phyloP scores from a whole-genome alignment of 35 echinoderm and acorn worm species.

The Diadema setosum region DNA sequence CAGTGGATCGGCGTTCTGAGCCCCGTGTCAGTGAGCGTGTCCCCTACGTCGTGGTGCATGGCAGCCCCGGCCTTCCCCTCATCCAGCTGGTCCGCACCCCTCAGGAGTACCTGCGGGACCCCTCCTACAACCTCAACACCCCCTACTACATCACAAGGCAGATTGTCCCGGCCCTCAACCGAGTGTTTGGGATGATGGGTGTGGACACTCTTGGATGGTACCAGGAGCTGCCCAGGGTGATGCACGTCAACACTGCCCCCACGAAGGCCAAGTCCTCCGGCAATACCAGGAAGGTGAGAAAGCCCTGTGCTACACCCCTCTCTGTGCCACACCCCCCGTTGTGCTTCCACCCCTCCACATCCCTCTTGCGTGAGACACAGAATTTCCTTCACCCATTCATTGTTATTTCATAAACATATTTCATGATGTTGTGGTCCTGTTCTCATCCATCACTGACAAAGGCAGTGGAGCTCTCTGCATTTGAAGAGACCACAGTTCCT shows the following conservation, averaged over 20 bases:
- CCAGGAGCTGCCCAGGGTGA: slow-evolving; percentile 70
- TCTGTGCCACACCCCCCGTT: neutral
- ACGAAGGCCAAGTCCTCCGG: neutral
- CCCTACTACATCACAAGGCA: slow-evolving; percentile 94
- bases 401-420: no score
- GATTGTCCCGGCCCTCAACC: slow-evolving; percentile 84
- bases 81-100: slow-evolving; percentile 87
- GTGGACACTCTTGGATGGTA: slow-evolving; percentile 87
- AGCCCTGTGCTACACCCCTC: no score
- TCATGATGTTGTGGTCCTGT: no score
- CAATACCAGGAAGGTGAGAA: slow-evolving; percentile 27
- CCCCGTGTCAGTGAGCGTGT: slow-evolving; percentile 81
- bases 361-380: no score
- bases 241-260: slow-evolving; percentile 35
- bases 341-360: no score
- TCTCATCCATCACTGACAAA: no score
- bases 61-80: slow-evolving; percentile 81
- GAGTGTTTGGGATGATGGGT: slow-evolving; percentile 83
- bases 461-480: no score
- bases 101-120: slow-evolving; percentile 34
- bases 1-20: slow-evolving; percentile 67
- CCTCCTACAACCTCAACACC: slow-evolving; percentile 70
- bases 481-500: no score
- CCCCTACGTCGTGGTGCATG: slow-evolving; percentile 86
- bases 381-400: no score